Conservation (phyloP, 2,888 invertebrate species). For the Lepidochrysops patricia region DNA sequence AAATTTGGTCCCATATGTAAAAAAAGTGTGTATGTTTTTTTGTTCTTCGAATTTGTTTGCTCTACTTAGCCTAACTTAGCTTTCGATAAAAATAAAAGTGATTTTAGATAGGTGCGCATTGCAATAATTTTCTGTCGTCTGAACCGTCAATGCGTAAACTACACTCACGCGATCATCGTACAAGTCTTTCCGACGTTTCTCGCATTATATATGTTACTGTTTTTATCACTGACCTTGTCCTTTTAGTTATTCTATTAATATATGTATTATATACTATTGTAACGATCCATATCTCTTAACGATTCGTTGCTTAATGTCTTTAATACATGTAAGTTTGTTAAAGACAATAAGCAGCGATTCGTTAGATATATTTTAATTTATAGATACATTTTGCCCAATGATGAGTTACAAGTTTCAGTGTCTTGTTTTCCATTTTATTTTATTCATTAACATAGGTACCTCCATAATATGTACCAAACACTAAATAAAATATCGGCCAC, state of each 20-base stretch:
- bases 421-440: too few species aligned
- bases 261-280: not conserved
- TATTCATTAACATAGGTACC: too few species aligned
- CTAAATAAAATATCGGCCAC: too few species aligned
- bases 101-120: not conserved
- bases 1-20: not conserved
- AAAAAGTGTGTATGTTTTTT: not conserved
- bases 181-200: slow-evolving; percentile 8
- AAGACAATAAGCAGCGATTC: too few species aligned
- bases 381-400: too few species aligned
- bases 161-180: not conserved
- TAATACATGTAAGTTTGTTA: too few species aligned
- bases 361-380: too few species aligned
- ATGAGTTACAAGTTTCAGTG: too few species aligned
- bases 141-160: slow-evolving; percentile 1
- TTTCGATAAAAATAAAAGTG: slow-evolving; percentile 9
- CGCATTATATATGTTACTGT: not conserved
- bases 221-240: not conserved
- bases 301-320: too few species aligned
- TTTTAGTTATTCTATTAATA: not conserved
- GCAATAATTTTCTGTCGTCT: slow-evolving; percentile 1
- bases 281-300: too few species aligned
- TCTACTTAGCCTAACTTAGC: not conserved
- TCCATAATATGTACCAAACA: too few species aligned
- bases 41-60: not conserved